Evolutionary conservation across 2,888 invertebrate genomes (phyloP), one percentile per base, ranked within the genome.

Genomic region (Orthosia cruda): DNA sequence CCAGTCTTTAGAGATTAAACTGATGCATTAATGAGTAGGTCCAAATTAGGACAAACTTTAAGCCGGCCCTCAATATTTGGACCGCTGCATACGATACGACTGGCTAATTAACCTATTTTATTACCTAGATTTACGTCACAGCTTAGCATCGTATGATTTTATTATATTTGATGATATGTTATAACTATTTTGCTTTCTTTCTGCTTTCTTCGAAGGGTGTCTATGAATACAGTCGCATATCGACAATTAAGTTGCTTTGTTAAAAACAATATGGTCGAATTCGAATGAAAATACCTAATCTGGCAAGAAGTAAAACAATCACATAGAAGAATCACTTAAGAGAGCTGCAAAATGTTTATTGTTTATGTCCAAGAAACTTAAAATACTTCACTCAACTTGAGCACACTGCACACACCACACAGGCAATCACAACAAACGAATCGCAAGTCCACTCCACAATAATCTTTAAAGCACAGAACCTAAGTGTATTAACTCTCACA

Each of bases 401-500:
- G 1, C 16, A 40, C 13, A 52, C 52, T 40, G 12, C 57, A 68
- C 20, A 40, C 32, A 7, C 26, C 23, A 77, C 59, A 32, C 18
- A 9, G 23, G 7, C 45, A 71, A 74, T 68, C 63, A 12, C 58
- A 55, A 40, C 47, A 3, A 47, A 58, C 45, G 58, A 65, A 15
- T 26, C 23, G 7, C 55, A 61, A 68, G 45, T 49, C 52, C 50
- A 73, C n/a, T 54, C 59, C 67, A 76, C 74, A 71, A 71, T 81
- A 81, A 84, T 74, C 72, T 71, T 66, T 47, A 59, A 67, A 80
- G 62, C 54, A 59, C 63, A 71, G 74, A 76, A 71, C 71, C 71
- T 58, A 80, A 81, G 76, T 77, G 73, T 62, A 75, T 82, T 74
- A 73, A 70, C 70, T 75, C 71, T 16, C 62, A 50, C 55, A 71